Base-by-base conservation (phyloP, 2,113 vertebrate species). In the Physeter macrocephalus region DNA sequence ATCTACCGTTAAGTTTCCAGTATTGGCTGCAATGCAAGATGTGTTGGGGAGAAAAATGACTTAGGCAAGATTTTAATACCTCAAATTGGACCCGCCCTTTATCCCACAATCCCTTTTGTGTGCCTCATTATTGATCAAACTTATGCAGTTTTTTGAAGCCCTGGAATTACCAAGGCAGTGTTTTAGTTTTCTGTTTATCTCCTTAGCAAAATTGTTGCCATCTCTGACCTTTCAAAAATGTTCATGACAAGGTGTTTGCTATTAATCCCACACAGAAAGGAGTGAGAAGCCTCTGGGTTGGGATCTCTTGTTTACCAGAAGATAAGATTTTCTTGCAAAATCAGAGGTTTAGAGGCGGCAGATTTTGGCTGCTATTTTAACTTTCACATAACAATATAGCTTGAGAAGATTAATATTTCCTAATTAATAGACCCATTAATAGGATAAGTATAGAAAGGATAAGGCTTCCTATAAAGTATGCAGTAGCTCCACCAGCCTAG, bases 201-300 rank as follows among this genome's bases (percentile, higher is more conserved):
- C 97, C 98, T 99, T 98, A 98, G 97, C 97, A 98, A 97, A 98
- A 98, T 97, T 98, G 97, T 98, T 98, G 97, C 96, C 93, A 97
- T 98, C 97, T 98, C 98, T 99, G 99, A 99, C 99, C 99, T 99
- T 99, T 99, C 95, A 97, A 97, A 97, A 98, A 98, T 97, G 98
- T 98, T 99, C 98, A 98, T 98, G 97, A 98, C 95, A 87, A 98
- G 95, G 95, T 97, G 86, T 97, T 98, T 96, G 94, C 95, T 97
- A 80, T 98, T 98, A 98, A 98, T 97, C 98, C 88, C 1, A 2
- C 91, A 93, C 6, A 41, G 96, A 86, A 97, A 98, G 94, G 62
- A 96, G 62, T 61, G 41, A 89, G 94, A 96, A 96, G 46, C 78
- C 83, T 96, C 49, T 34, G 20, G 11, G 10, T 59, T 11, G 3